Evolutionary conservation across 2,113 vertebrate species (phyloP), one percentile per base, ranked within the genome.

Genomic region (Larimichthys crocea): DNA sequence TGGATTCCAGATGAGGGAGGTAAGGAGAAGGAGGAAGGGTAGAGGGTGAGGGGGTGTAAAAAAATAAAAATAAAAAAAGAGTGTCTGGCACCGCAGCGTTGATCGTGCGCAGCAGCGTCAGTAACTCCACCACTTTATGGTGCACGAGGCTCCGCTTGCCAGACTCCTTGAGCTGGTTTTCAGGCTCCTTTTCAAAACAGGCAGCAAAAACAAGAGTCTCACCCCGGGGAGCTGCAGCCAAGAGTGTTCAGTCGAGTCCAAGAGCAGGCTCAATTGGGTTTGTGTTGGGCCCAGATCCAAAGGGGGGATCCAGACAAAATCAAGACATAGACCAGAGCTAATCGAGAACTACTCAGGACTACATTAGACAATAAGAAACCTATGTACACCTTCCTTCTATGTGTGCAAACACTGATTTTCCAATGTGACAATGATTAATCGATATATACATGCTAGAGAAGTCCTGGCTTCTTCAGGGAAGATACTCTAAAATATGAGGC

Each of bases 1-100:
- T 99, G 94, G 96, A 95, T 95, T 98, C 97, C 97, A 98, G 97
- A 99, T 98, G 97, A 96, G 94, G 85, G 95, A 94, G 91, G 91
- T 93, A 89, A 92, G 92, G 87, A 90, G 89, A 89, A 88, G 94
- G 94, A 93, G 95, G 77, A 40, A 64, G 71, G 77, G 73, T 24
- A 8, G 60, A 17, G 59, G 95, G 94, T 93, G 95, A 93, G 95
- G 95, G 95, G 96, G 96, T 96, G 85, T 74, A 69, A 75, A 76
- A 26, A 26, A 26, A 26, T 26, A 26, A 65, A 78, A 84, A 96
- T 73, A 76, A 35, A 68, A 75, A 76, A 66, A 79, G 83, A 96
- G 96, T 95, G 96, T 96, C 97, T 97, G 97, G 96, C 96, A 97
- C 95, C 96, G 91, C 91, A 91, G 73, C 90, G 95, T 95, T 95